These are phyloP conservation scores for Myiopsitta monachus DNA, from an alignment of 2,113 vertebrate species.

Conservation along the genomic window DNA sequence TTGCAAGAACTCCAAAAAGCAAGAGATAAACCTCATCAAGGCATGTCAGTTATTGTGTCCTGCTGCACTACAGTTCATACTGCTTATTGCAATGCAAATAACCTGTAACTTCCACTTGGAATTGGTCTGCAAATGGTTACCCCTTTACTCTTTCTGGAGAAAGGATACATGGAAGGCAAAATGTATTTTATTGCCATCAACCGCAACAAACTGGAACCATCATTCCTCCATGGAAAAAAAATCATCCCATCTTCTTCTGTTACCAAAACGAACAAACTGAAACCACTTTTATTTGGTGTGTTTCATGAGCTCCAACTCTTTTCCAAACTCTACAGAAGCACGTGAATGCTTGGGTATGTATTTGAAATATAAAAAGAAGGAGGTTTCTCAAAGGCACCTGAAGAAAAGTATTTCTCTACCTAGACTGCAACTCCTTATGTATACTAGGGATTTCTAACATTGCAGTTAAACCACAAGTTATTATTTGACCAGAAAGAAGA, in stretches of 20 bases:
- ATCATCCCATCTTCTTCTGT: not conserved
- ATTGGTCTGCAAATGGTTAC: not conserved
- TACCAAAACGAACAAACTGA: not conserved
- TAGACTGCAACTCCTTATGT: not conserved
- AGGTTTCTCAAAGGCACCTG: not conserved
- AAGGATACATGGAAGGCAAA: not conserved
- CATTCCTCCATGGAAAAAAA: not conserved
- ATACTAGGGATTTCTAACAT: not conserved
- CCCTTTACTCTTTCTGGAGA: not conserved
- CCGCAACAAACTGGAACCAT: not conserved
- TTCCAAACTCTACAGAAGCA: not conserved
- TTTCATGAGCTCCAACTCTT: not conserved
- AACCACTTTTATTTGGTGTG: not conserved
- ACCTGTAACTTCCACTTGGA: not conserved
- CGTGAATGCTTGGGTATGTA: fast-evolving
- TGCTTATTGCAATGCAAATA: fast-evolving
- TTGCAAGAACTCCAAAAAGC: not conserved
- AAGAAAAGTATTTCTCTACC: not conserved
- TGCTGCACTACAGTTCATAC: not conserved
- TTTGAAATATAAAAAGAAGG: not conserved
- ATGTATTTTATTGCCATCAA: not conserved
- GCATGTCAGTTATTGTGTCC: not conserved
- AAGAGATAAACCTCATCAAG: not conserved
- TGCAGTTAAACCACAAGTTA: not conserved
- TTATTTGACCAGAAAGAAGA: not conserved